Percentiles rank a stretch among this genome's conserved stretches.
These are phyloP conservation scores for Phalloptychus januarius DNA, from an alignment of 2,797 vertebrate species.

Conservation along the genomic window DNA sequence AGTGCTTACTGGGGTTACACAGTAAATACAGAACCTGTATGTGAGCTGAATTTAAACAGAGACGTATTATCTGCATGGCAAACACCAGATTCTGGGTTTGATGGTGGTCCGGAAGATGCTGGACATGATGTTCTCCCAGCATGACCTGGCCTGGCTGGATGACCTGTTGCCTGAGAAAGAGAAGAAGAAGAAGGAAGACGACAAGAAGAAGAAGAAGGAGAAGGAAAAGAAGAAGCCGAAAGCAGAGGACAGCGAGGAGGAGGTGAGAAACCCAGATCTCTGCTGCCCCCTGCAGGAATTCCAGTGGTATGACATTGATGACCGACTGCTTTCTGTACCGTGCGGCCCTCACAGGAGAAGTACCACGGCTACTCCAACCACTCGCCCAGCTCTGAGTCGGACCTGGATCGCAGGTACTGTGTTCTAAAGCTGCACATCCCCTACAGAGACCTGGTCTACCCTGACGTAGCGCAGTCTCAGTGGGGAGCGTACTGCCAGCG, in stretches of 20 bases:
- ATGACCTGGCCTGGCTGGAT: slow-evolving; percentile 95
- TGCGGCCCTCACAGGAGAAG: slow-evolving; percentile 81
- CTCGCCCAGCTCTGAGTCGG: slow-evolving; percentile 85
- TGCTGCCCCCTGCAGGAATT: slow-evolving; percentile 68
- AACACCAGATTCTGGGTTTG: slow-evolving; percentile 88
- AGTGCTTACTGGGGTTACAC: slow-evolving; percentile 14
- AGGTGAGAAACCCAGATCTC: slow-evolving; percentile 68
- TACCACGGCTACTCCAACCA: slow-evolving; percentile 86
- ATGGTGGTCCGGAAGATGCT: slow-evolving; percentile 91
- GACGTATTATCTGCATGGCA: slow-evolving; percentile 3
- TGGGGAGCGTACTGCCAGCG: slow-evolving; percentile 78
- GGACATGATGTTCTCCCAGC: slow-evolving; percentile 94
- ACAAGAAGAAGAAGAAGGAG: slow-evolving; percentile 84
- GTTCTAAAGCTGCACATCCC: slow-evolving; percentile 83
- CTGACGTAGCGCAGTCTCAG: slow-evolving; percentile 67
- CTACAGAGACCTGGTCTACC: slow-evolving; percentile 79
- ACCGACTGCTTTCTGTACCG: slow-evolving; percentile 15
- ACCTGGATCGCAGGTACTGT: slow-evolving; percentile 93
- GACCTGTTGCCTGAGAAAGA: slow-evolving; percentile 94
- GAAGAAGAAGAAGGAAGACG: slow-evolving; percentile 89
- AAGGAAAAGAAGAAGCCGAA: slow-evolving; percentile 81
- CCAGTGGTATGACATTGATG: neutral
- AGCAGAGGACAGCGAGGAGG: slow-evolving; percentile 80
- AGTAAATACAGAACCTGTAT: neutral
- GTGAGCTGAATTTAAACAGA: slow-evolving; percentile 4